Evolutionary conservation across 2,797 vertebrate species (phyloP).

Genomic region (Hypotaenidia philippensis): DNA sequence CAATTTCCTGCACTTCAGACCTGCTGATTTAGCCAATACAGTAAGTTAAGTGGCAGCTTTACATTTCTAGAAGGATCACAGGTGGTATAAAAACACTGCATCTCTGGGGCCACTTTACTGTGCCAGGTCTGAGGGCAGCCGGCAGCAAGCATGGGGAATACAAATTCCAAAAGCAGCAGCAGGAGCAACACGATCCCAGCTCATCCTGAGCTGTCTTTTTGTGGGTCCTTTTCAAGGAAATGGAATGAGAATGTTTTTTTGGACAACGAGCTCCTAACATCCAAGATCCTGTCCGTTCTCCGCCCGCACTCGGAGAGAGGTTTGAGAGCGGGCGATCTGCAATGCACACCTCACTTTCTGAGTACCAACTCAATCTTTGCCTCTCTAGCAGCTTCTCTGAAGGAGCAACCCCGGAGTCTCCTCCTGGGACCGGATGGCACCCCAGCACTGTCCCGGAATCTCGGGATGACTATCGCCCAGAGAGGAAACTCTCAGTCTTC

Average conservation of each 20-base stretch:
- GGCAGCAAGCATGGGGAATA: slow-evolving; percentile 75
- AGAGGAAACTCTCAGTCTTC: slow-evolving; percentile 83
- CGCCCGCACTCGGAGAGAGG: slow-evolving; percentile 65
- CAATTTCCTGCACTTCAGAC: slow-evolving; percentile 78
- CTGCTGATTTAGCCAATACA: slow-evolving; percentile 79
- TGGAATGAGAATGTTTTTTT: slow-evolving; percentile 82
- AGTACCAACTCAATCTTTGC: slow-evolving; percentile 81
- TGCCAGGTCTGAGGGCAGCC: slow-evolving; percentile 37
- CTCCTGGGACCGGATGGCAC: slow-evolving; percentile 85
- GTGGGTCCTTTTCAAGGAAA: slow-evolving; percentile 76
- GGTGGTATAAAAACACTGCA: slow-evolving; percentile 73
- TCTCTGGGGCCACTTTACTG: slow-evolving; percentile 57
- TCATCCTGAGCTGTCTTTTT: slow-evolving; percentile 76
- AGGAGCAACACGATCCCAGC: slow-evolving; percentile 19
- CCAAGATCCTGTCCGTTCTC: slow-evolving; percentile 82
- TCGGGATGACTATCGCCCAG: slow-evolving; percentile 92
- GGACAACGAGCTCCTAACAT: slow-evolving; percentile 86
- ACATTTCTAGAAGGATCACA: slow-evolving; percentile 80
- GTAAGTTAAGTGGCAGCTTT: slow-evolving; percentile 72
- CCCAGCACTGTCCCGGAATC: slow-evolving; percentile 76
- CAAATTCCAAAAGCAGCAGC: slow-evolving; percentile 71
- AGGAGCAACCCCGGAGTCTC: slow-evolving; percentile 80
- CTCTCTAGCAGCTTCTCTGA: slow-evolving; percentile 82
- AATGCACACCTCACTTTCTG: slow-evolving; percentile 69
- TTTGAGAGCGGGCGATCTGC: slow-evolving; percentile 50